Evolutionary conservation across 2,888 invertebrate species (phyloP).

Genomic region (Meta bourneti): DNA sequence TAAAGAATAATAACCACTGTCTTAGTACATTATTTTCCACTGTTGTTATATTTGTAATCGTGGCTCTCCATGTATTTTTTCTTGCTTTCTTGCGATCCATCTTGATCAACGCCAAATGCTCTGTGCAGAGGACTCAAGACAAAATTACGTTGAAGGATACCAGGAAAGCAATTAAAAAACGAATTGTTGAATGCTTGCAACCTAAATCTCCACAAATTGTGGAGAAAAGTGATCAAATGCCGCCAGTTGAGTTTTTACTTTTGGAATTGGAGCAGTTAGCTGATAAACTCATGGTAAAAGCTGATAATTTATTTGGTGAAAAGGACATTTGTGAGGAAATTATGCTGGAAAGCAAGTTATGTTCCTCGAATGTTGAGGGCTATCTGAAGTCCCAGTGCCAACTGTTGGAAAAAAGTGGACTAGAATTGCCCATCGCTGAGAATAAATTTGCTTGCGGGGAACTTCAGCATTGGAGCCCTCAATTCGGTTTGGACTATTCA

Average conservation of each 20-base stretch:
- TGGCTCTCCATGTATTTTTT: slow-evolving; percentile 28
- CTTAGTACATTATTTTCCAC: slow-evolving; percentile 11
- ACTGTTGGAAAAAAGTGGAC: slow-evolving; percentile 8
- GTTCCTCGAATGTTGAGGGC: neutral
- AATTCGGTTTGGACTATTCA: neutral
- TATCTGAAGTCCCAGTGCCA: slow-evolving; percentile 23
- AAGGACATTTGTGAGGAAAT: slow-evolving; percentile 12
- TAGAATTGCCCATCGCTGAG: slow-evolving; percentile 1
- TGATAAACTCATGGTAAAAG: slow-evolving; percentile 41
- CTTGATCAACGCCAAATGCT: slow-evolving; percentile 21
- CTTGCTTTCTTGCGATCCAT: slow-evolving; percentile 45
- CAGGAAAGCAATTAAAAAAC: slow-evolving; percentile 14
- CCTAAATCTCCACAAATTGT: slow-evolving; percentile 24
- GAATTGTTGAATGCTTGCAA: slow-evolving; percentile 11
- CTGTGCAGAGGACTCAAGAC: neutral
- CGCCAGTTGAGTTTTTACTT: slow-evolving; percentile 62
- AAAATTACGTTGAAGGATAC: slow-evolving; percentile 33
- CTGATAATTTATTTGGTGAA: slow-evolving; percentile 46
- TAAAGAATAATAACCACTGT: neutral
- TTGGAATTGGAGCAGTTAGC: slow-evolving; percentile 53
- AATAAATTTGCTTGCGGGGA: neutral
- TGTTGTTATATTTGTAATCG: slow-evolving; percentile 11
- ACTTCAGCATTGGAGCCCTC: neutral
- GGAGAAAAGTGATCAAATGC: slow-evolving; percentile 24
- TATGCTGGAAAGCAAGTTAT: slow-evolving; percentile 3